phyloP scores from a whole-genome alignment of 2,888 invertebrate species.

The Linhomoeus sp. region DNA sequence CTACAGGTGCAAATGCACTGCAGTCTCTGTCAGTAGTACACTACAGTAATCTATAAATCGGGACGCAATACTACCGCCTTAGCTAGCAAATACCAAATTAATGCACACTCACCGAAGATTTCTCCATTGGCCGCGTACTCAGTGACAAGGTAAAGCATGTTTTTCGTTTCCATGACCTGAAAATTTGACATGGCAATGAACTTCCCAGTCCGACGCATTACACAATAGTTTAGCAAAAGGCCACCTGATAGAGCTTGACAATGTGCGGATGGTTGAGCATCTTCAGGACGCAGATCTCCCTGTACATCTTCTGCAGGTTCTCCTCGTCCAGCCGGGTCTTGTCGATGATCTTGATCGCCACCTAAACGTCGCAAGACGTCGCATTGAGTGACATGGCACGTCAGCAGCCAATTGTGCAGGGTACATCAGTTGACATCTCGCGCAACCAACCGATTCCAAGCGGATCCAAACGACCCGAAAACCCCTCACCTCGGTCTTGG shows the following conservation, averaged over 20 bases:
- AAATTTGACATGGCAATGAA: constrained; percentile 21
- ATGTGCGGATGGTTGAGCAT: constrained; percentile 36
- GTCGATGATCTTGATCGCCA: constrained; percentile 40
- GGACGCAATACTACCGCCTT: too few relatives aligned
- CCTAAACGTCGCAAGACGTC: constrained; percentile 32
- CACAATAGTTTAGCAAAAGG: background rate
- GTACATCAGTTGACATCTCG: background rate
- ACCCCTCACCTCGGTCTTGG: constrained; percentile 33
- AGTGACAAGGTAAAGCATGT: constrained; percentile 89
- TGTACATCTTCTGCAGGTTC: constrained; percentile 36
- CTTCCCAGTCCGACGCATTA: too few relatives aligned
- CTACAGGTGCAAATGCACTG: too few relatives aligned
- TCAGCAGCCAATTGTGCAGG: background rate
- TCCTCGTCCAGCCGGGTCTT: constrained; percentile 36
- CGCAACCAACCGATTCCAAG: background rate
- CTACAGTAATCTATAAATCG: too few relatives aligned
- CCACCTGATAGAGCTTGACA: constrained; percentile 37
- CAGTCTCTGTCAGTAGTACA: too few relatives aligned
- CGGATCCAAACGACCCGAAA: background rate
- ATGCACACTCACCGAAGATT: constrained; percentile 58
- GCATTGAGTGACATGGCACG: background rate
- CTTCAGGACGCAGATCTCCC: constrained; percentile 40
- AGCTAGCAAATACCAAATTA: too few relatives aligned
- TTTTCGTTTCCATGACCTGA: constrained; percentile 85
- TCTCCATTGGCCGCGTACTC: constrained; percentile 94